Conservation (phyloP, 2,113 vertebrate species). For the Mus spicilegus region DNA sequence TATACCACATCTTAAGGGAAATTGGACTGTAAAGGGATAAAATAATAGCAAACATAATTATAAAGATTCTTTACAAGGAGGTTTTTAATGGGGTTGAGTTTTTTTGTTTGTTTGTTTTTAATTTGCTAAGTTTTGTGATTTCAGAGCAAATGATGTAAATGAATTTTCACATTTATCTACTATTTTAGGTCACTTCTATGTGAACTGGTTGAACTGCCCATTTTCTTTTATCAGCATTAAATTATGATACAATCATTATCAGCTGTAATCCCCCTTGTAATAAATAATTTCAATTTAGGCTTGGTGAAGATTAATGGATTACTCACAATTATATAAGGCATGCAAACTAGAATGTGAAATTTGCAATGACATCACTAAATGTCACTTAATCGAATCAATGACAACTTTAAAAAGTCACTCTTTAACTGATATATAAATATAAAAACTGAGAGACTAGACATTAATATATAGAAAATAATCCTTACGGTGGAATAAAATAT, state of each 20-base stretch:
- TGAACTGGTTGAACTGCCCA: neutral
- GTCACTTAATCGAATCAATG: slow-evolving; percentile 18
- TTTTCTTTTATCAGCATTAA: slow-evolving; percentile 41
- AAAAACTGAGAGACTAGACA: neutral
- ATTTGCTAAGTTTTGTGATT: slow-evolving; percentile 13
- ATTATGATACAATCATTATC: neutral
- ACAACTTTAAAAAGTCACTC: neutral
- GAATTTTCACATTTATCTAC: neutral
- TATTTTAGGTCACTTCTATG: neutral
- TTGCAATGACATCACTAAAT: slow-evolving; percentile 35
- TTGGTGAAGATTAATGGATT: slow-evolving; percentile 15
- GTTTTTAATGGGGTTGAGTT: neutral
- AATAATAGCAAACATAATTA: slow-evolving; percentile 33
- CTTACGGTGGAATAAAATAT: neutral
- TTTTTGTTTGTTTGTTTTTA: neutral
- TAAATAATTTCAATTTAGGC: slow-evolving; percentile 33
- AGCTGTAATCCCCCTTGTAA: slow-evolving; percentile 16
- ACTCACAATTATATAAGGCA: neutral
- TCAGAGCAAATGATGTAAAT: neutral
- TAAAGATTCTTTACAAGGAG: neutral
- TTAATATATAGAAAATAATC: slow-evolving; percentile 17
- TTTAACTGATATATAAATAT: slow-evolving; percentile 29
- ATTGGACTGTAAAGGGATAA: neutral
- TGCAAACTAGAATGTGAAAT: neutral
- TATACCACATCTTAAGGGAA: neutral